phyloP scores from a whole-genome alignment of 23 tunicate species.

The Ascidia mentula region DNA sequence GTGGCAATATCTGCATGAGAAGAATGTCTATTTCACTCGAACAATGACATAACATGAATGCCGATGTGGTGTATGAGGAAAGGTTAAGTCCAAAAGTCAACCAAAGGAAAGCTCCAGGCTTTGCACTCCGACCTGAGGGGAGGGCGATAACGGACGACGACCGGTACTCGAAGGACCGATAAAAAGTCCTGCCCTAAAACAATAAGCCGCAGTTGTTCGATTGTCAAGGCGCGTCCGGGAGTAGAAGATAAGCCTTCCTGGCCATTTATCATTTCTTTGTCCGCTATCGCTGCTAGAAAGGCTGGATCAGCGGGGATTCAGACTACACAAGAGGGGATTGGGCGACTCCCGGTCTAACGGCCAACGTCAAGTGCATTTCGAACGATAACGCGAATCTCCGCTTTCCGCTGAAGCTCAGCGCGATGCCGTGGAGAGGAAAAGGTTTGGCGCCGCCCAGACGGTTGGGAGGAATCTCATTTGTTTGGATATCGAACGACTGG shows the following conservation, averaged over 20 bases:
- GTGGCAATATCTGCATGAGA: no score
- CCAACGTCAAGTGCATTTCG: constrained; percentile 1
- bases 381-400: background rate
- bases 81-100: no score
- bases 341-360: background rate
- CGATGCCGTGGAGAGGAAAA: background rate
- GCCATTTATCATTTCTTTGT: background rate
- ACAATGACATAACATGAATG: no score
- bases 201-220: background rate
- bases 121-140: no score
- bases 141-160: background rate
- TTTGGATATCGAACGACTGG: background rate
- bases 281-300: background rate
- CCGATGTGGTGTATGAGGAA: no score
- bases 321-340: background rate
- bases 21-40: no score
- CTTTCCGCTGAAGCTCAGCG: background rate
- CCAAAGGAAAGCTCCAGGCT: no score
- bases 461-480: background rate
- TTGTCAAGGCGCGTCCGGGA: background rate
- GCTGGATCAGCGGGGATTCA: constrained; percentile 3
- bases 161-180: background rate
- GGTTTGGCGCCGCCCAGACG: background rate
- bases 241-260: background rate
- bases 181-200: background rate